These are phyloP conservation scores for Herpetotheres cachinnans DNA, from an alignment of 2,113 vertebrate genomes.

Conservation along the genomic window DNA sequence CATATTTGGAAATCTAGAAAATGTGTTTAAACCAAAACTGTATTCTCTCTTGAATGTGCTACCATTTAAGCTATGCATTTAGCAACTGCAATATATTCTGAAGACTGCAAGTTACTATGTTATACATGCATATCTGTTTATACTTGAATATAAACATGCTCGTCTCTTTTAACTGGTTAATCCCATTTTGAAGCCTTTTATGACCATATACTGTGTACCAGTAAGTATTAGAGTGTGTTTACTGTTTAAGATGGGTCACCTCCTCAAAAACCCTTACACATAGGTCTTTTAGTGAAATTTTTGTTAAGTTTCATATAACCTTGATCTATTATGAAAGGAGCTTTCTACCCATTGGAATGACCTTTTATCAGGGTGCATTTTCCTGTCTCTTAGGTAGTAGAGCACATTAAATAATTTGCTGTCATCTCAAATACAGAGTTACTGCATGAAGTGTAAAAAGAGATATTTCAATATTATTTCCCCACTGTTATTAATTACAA, in stretches of 20 bases:
- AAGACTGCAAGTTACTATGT: neutral
- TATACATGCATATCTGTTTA: neutral
- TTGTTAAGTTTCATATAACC: neutral
- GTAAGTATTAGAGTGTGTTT: neutral
- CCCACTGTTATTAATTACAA: neutral
- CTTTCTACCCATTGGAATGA: neutral
- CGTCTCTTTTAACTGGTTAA: neutral
- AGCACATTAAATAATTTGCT: neutral
- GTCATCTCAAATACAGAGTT: neutral
- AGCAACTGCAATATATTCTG: neutral
- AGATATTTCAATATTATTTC: neutral
- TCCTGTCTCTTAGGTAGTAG: neutral
- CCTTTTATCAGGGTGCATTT: neutral
- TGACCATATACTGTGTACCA: accelerated
- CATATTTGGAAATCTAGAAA: neutral
- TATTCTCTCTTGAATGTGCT: neutral
- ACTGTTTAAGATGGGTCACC: neutral
- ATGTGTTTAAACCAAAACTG: neutral
- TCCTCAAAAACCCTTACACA: neutral
- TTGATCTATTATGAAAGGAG: neutral
- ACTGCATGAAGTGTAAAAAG: neutral
- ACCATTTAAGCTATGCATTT: neutral
- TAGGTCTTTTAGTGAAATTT: neutral
- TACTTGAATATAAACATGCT: neutral
- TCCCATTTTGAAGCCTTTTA: neutral